Conservation (phyloP, 2,888 invertebrate species). For the Smittia aterrima region DNA sequence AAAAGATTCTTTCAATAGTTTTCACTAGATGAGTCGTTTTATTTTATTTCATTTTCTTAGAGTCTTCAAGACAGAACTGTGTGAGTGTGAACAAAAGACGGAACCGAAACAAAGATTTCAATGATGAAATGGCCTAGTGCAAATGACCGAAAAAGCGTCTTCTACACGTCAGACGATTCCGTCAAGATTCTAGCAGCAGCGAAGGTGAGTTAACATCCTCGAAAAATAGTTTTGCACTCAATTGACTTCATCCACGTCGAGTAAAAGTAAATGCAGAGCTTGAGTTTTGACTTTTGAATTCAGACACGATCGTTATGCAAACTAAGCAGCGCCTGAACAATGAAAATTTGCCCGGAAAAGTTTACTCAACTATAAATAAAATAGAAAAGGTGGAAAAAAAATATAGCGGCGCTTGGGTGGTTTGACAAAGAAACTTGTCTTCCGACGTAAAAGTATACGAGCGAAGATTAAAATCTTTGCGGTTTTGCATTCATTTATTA, state of each 20-base stretch:
- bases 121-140: constrained; percentile 39
- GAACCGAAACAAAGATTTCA: neutral
- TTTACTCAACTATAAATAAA: neutral
- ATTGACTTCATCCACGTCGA: neutral
- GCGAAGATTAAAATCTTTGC: constrained; percentile 29
- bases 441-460: neutral
- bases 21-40: too few species aligned
- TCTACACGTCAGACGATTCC: constrained; percentile 33
- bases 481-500: constrained; percentile 32
- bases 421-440: neutral
- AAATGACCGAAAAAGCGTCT: constrained; percentile 35
- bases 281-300: neutral
- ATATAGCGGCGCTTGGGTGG: neutral
- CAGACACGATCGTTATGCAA: constrained; percentile 10
- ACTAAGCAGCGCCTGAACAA: neutral
- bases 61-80: neutral
- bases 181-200: neutral
- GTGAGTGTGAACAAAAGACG: neutral
- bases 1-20: too few species aligned
- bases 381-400: neutral
- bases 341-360: constrained; percentile 20
- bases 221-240: too few species aligned
- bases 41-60: neutral
- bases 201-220: constrained; percentile 23
- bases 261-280: neutral